phyloP scores from a whole-genome alignment of 2,888 invertebrate species.

The Tenthredo notha region DNA sequence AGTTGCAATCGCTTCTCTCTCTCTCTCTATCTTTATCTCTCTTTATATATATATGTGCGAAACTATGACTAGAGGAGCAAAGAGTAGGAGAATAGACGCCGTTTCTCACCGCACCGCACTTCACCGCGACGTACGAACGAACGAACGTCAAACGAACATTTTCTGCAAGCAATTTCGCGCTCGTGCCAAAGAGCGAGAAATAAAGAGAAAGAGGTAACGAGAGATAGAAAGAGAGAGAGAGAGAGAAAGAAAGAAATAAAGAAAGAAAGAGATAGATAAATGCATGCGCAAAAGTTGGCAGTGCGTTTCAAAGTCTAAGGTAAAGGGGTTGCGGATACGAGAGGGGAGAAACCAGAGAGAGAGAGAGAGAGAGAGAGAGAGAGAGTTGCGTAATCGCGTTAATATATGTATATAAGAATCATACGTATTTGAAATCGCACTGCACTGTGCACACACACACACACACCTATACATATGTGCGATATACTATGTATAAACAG shows the following conservation, averaged over 20 bases:
- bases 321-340: slow-evolving; percentile 30
- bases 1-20: too few species aligned
- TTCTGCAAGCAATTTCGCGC: not conserved
- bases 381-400: slow-evolving; percentile 9
- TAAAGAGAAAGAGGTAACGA: too few species aligned
- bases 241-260: not conserved
- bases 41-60: too few species aligned
- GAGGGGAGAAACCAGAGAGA: slow-evolving; percentile 24
- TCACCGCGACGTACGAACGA: not conserved
- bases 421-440: too few species aligned
- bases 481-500: too few species aligned
- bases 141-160: not conserved
- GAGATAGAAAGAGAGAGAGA: not conserved
- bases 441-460: too few species aligned
- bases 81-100: not conserved
- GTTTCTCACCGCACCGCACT: too few species aligned
- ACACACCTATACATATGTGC: too few species aligned
- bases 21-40: too few species aligned
- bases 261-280: slow-evolving; percentile 38
- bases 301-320: slow-evolving; percentile 24
- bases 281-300: slow-evolving; percentile 29
- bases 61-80: too few species aligned
- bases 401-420: not conserved
- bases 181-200: slow-evolving; percentile 22
- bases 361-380: not conserved